phyloP scores from a whole-genome alignment of 2,888 invertebrate genomes.

The Scaptodrosophila latifasciaeformis region DNA sequence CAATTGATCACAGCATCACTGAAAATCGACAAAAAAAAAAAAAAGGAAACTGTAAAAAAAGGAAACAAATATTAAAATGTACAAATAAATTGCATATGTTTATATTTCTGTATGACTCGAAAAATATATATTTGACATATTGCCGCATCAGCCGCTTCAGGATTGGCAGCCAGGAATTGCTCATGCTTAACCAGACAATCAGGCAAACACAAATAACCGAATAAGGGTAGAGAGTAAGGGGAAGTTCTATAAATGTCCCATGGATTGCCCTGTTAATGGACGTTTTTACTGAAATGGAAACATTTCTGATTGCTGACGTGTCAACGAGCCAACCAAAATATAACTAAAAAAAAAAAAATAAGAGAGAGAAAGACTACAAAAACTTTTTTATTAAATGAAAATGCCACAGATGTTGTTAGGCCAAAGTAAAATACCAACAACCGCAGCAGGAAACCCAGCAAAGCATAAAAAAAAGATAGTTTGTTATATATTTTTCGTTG shows the following conservation, averaged over 20 bases:
- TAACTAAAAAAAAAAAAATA: no score
- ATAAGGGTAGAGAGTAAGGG: conserved; percentile 3
- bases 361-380: conserved; percentile 29
- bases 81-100: conserved; percentile 44
- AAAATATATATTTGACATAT: conserved; percentile 46
- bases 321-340: conserved; percentile 21
- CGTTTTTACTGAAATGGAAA: conserved; percentile 49
- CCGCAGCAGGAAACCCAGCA: no score
- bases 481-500: no score
- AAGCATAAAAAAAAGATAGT: no score
- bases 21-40: background rate
- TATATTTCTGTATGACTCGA: conserved; percentile 32
- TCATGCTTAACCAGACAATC: conserved; percentile 12
- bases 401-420: conserved; percentile 29
- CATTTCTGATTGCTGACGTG: conserved; percentile 66
- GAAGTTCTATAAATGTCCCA: no score
- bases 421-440: no score
- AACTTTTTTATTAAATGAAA: conserved; percentile 61
- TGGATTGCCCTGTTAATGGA: no score
- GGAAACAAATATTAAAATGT: conserved; percentile 30
- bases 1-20: conserved; percentile 19
- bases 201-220: background rate
- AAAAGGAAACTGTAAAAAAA: no score
- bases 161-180: conserved; percentile 24
- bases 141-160: conserved; percentile 9